A percentile compares a stretch with the other conserved stretches of the same genome.
Conservation (phyloP, 2,797 vertebrate species). For the Pangasius larnaudii region DNA sequence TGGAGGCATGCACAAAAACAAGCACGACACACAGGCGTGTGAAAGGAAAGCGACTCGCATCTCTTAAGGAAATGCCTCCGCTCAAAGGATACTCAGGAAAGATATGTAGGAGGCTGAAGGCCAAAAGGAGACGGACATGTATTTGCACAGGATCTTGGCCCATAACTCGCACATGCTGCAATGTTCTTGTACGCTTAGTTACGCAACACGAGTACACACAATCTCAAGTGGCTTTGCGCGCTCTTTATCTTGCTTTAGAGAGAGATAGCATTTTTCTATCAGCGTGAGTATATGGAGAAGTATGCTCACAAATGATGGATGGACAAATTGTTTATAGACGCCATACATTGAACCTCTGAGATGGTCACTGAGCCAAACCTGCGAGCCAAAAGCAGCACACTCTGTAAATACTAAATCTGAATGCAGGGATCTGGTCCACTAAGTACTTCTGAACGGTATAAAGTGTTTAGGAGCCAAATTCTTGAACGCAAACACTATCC, state of each 20-base stretch:
- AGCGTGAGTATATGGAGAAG: neutral
- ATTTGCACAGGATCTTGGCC: slow-evolving; percentile 37
- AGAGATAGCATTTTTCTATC: slow-evolving; percentile 15
- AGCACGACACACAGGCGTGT: slow-evolving; percentile 46
- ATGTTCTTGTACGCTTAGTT: slow-evolving; percentile 12
- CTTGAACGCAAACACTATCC: neutral
- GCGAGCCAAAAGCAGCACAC: slow-evolving; percentile 9
- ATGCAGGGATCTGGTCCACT: neutral
- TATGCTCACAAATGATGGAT: neutral
- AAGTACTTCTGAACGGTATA: slow-evolving; percentile 9
- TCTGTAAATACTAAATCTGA: neutral
- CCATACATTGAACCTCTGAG: slow-evolving; percentile 10
- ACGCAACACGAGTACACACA: slow-evolving; percentile 25
- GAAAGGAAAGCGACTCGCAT: slow-evolving; percentile 53
- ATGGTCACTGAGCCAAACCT: neutral
- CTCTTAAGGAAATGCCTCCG: slow-evolving; percentile 49
- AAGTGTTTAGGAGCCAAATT: slow-evolving; percentile 6
- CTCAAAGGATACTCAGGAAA: slow-evolving; percentile 45
- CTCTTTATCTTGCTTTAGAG: slow-evolving; percentile 21
- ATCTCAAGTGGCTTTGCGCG: slow-evolving; percentile 25
- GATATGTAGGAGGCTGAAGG: slow-evolving; percentile 36
- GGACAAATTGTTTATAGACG: slow-evolving; percentile 12
- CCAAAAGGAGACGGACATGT: slow-evolving; percentile 41
- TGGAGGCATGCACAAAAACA: slow-evolving; percentile 37
- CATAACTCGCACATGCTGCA: neutral